Base-by-base conservation (phyloP, 1,140 invertebrate species). In the Drosophila littoralis region DNA sequence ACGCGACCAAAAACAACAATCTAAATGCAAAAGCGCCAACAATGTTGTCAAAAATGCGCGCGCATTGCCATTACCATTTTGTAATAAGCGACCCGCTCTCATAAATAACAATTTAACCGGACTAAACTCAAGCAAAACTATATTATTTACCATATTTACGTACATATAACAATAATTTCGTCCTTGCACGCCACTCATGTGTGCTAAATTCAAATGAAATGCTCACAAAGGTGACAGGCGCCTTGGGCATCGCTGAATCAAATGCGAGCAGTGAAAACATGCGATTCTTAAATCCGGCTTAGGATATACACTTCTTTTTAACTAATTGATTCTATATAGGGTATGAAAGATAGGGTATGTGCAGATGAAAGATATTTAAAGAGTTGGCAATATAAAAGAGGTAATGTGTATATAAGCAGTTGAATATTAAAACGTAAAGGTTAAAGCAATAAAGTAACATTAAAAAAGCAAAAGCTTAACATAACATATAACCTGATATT, bases 81-180 rank as follows among this genome's bases (percentile, higher is more conserved):
- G 36, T 45, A 45, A 52, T 22, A 67, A 40, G 46, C 43, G n/a
- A 43, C 15, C 17, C 36, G 38, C 12, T 66, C 48, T 63, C 70
- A 88, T 69, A 86, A 86, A 86, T 67, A 77, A 68, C 72, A 83
- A 89, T 83, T 88, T 88, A 86, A 72, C 63, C 59, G 8, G 51
- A 58, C 79, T 77, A 82, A 82, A 86, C 68, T 77, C 72, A 63
- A 80, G 72, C 83, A 88, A 79, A 88, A 74, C 83, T 77, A 70
- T 88, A 80, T 80, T 69, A 86, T 83, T 86, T 69, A 28, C 57
- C 43, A 15, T 36, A 33, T 12, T 46, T 28, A 38, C 6, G 40
- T 57, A 45, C n/a, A 46, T 40, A 86, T 61, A 76, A 59, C 51
- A 61, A 71, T 75, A 67, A 86, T 61, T 77, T 66, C 59, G 46